Evolutionary conservation across 2,797 vertebrate species (phyloP).

Genomic region (Decapterus maruadsi): DNA sequence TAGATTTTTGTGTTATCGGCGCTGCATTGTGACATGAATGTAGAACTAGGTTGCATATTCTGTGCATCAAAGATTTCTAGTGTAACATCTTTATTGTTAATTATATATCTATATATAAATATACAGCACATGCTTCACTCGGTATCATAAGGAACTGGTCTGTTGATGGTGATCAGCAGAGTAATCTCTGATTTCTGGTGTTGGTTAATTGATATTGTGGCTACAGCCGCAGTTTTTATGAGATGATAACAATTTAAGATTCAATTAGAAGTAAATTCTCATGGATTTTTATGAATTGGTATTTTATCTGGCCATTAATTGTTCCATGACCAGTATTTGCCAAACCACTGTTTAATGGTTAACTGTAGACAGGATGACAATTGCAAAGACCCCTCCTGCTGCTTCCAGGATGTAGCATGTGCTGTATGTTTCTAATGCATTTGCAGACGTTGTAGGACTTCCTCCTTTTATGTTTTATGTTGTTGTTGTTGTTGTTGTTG

Average conservation of each 20-base stretch:
- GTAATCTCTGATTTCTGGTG: conserved; percentile 2
- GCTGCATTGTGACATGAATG: not conserved
- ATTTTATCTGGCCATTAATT: not conserved
- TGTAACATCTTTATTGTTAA: not conserved
- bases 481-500: too few species aligned
- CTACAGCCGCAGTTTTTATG: not conserved
- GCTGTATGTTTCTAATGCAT: not conserved
- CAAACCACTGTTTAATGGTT: conserved; percentile 1
- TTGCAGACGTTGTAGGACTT: not conserved
- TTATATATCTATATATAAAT: too few species aligned
- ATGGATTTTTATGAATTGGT: not conserved
- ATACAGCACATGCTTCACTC: not conserved
- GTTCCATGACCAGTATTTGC: not conserved
- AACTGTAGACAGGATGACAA: not conserved
- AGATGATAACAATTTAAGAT: not conserved
- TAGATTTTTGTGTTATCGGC: not conserved
- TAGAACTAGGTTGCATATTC: not conserved
- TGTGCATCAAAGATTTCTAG: not conserved
- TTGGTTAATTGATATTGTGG: not conserved
- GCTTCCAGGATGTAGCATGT: conserved; percentile 1
- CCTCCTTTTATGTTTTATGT: not conserved
- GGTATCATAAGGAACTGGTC: not conserved
- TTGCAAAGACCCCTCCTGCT: not conserved
- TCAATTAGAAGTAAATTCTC: not conserved
- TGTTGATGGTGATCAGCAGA: conserved; percentile 10